Conservation (phyloP, 2,797 vertebrate species). For the Cossypha heuglini region DNA sequence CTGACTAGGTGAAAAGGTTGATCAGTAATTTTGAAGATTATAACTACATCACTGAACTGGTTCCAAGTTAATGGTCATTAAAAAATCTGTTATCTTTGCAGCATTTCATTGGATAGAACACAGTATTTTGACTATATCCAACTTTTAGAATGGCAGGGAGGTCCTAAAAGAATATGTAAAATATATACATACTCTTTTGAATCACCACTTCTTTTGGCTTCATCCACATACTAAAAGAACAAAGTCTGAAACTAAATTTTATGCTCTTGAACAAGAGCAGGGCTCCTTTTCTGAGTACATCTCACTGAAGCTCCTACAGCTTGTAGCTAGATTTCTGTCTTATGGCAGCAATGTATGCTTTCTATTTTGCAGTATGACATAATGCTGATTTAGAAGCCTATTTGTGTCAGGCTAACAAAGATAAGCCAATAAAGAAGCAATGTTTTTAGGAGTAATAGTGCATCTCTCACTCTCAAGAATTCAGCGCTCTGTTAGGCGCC, state of each 20-base stretch:
- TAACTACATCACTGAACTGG: neutral
- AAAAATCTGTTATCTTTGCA: neutral
- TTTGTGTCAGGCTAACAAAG: neutral
- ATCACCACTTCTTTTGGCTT: neutral
- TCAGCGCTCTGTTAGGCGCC: neutral
- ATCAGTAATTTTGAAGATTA: constrained; percentile 13
- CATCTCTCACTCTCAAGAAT: neutral
- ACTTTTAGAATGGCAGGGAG: neutral
- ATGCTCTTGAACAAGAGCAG: neutral
- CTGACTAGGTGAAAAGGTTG: constrained; percentile 1
- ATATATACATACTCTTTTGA: neutral
- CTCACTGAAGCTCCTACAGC: neutral
- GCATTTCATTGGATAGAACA: neutral
- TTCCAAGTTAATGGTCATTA: neutral
- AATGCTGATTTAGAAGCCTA: neutral
- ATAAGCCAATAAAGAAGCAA: neutral
- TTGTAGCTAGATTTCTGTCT: neutral
- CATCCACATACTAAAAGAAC: neutral
- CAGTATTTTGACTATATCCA: neutral
- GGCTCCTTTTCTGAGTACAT: neutral
- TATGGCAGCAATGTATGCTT: neutral
- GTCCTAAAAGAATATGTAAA: neutral
- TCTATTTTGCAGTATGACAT: neutral
- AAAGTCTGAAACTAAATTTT: neutral
- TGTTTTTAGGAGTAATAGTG: neutral